Evolutionary conservation across 2,113 vertebrate genomes (phyloP), one percentile per base, ranked within the genome.

Genomic region (Heloderma charlesbogerti): DNA sequence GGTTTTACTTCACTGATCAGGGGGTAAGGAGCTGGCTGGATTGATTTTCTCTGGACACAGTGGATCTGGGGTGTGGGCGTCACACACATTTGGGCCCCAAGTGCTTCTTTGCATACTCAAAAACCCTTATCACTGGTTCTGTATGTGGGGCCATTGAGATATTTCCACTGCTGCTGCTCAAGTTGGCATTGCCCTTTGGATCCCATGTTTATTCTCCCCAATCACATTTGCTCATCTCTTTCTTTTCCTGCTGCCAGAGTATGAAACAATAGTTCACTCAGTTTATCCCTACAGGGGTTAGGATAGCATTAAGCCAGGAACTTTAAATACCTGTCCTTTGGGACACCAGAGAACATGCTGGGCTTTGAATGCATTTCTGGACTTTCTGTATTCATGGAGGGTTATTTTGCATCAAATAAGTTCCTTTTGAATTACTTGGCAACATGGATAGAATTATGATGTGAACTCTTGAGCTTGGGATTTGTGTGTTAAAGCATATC

Each of bases 311-410:
- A 89, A 83, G 86, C 63, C 69, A 34, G 60, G 27, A n/a, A 86
- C 84, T 67, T 67, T 86, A 79, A 90, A 67, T 86, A 77, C 89
- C 10, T 90, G 51, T 66, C 77, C 25, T 75, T 77, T 60, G 66
- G 20, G 88, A 75, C 54, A 60, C 43, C 37, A 16, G 78, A 80
- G 63, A 80, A 91, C 29, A 48, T 48, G 75, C 66, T 57, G 29
- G 43, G 57, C 40, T 85, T 34, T 86, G 67, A 54, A 60, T 4
- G 7, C 27, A 48, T 57, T 31, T 45, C 37, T 63, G 51, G 48
- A 63, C 43, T 72, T 90, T 86, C 63, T 80, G 63, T 51, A 27
- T 81, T 69, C 45, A 71, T 81, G 60, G 85, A 57, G 57, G 86
- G 45, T 83, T 72, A 34, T 82, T 89, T 60, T 89, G 63, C 48